phyloP scores from a whole-genome alignment of 2,797 vertebrate species.

The Dendrocincla tyrannina region DNA sequence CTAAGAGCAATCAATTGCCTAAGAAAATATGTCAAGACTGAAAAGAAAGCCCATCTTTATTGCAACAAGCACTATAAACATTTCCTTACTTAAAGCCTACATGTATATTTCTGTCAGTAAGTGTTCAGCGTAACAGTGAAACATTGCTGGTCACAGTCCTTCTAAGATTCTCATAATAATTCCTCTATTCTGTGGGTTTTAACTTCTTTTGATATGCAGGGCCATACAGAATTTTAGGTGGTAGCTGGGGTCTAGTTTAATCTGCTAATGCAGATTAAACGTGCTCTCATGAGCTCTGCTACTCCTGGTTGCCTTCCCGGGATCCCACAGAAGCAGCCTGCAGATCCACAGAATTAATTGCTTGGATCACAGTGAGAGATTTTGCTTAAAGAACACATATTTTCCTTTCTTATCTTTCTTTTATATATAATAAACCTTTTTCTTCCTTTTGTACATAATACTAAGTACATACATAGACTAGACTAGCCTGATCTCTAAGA shows the following conservation, averaged over 20 bases:
- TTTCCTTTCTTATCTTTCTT: background rate
- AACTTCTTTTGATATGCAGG: background rate
- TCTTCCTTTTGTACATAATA: background rate
- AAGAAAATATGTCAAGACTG: background rate
- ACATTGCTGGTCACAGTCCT: background rate
- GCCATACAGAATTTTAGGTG: background rate
- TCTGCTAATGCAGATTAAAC: background rate
- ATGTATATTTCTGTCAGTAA: background rate
- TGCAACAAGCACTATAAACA: background rate
- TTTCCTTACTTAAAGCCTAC: background rate
- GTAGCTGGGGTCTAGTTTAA: background rate
- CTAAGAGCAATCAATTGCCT: background rate
- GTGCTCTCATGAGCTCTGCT: background rate
- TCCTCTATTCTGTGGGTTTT: background rate
- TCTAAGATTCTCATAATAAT: background rate
- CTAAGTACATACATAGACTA: background rate
- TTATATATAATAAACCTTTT: background rate
- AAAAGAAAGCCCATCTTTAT: background rate
- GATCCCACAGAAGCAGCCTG: background rate
- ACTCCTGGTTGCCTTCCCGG: background rate
- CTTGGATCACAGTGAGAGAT: background rate
- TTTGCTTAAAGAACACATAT: background rate
- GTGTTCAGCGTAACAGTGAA: fast-evolving
- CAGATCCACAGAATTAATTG: background rate
- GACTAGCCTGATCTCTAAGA: background rate